Percentiles rank a stretch among this genome's conserved stretches.
Evolutionary conservation across 2,113 vertebrate species (phyloP).

Genomic region (Mustela lutreola): DNA sequence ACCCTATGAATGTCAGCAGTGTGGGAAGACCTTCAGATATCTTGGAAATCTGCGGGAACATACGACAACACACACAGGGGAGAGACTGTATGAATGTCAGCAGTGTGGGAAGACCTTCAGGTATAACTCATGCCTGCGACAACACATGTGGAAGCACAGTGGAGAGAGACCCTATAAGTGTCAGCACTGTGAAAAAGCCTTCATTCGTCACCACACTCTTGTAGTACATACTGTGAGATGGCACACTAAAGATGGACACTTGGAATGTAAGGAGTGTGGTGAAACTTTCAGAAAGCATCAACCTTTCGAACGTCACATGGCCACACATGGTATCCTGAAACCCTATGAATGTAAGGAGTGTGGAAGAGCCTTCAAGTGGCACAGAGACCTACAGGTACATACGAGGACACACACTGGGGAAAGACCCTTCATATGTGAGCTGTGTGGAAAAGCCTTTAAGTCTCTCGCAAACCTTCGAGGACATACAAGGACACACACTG

Average conservation of each 20-base stretch:
- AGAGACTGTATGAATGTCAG: constrained; percentile 53
- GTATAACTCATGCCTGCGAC: background rate
- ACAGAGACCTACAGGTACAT: background rate
- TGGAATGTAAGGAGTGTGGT: too few species aligned
- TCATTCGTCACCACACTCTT: too few species aligned
- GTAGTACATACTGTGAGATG: too few species aligned
- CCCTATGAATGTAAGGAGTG: background rate
- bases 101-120: constrained; percentile 46
- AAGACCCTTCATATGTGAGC: background rate
- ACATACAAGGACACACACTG: too few species aligned
- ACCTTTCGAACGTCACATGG: too few species aligned
- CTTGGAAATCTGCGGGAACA: too few species aligned
- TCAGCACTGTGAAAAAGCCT: constrained; percentile 51
- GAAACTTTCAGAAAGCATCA: too few species aligned
- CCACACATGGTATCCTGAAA: too few species aligned
- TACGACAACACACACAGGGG: constrained; percentile 63
- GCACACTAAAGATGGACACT: too few species aligned
- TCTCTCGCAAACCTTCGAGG: too few species aligned
- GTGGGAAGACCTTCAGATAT: constrained; percentile 43
- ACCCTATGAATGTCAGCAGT: constrained; percentile 57
- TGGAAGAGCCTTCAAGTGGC: background rate
- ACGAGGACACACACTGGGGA: background rate
- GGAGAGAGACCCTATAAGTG: constrained; percentile 42
- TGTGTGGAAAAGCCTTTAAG: too few species aligned
- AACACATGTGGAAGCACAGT: constrained; percentile 20